Evolutionary conservation across 2,113 vertebrate species (phyloP).

Genomic region (Phylloscopus trochiloides): DNA sequence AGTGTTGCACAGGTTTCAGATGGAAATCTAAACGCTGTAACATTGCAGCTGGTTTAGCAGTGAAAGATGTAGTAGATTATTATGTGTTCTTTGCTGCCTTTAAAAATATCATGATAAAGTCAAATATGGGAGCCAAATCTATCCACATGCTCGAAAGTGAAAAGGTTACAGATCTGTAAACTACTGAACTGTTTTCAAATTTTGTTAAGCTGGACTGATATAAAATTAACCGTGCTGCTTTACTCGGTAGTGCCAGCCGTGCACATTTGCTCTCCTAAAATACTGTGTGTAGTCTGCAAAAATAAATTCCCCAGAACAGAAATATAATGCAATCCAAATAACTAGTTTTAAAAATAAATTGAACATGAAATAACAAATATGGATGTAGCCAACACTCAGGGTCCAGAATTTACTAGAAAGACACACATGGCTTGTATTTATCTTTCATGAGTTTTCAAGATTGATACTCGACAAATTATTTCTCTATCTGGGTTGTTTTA

Average conservation of each 20-base stretch:
- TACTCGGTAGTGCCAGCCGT: neutral
- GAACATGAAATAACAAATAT: slow-evolving; percentile 63
- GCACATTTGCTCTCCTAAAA: neutral
- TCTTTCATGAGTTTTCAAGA: slow-evolving; percentile 47
- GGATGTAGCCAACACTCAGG: slow-evolving; percentile 30
- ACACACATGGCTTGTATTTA: slow-evolving; percentile 56
- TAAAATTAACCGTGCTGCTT: neutral
- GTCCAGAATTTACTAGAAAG: slow-evolving; percentile 44
- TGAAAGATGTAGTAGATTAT: neutral
- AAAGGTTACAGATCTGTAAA: neutral
- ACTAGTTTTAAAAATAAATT: slow-evolving; percentile 48
- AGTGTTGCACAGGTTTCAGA: neutral
- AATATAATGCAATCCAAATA: slow-evolving; percentile 32
- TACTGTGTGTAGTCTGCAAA: neutral
- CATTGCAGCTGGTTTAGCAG: neutral
- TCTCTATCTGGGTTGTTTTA: slow-evolving; percentile 39
- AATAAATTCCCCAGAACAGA: slow-evolving; percentile 19
- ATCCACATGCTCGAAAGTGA: neutral
- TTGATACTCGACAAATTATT: slow-evolving; percentile 16
- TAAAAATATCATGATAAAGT: neutral
- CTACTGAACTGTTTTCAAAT: neutral
- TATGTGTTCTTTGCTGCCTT: neutral
- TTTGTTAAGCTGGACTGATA: neutral
- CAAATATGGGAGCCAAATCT: neutral
- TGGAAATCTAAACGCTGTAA: neutral